Evolutionary conservation across 1,140 invertebrate genomes (phyloP), one percentile per base, ranked within the genome.

Genomic region (Drosophila santomea): DNA sequence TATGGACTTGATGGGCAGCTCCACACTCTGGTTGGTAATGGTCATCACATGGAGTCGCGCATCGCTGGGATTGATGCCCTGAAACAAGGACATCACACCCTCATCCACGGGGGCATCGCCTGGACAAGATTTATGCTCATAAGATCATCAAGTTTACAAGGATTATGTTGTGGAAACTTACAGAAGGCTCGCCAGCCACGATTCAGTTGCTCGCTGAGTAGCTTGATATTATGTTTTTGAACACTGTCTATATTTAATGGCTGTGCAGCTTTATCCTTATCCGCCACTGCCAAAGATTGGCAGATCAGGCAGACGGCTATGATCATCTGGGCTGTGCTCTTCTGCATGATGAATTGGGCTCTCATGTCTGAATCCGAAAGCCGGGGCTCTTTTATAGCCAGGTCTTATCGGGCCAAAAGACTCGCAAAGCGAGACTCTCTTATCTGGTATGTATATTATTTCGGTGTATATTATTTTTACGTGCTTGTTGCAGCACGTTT

Each of bases 1-100:
- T 32, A 91, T 58, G 1, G 83, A 72, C 17, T 75, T 85, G 25
- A 91, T 91, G 44, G 90, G 90, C 25, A 91, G 51, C 20, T 89
- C 74, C 0, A 91, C 55, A 28, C 78, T 91, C 12, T 83, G 90
- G 28, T 91, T 91, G 23, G 81, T 91, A 10, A 91, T 62, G 15
- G 90, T 91, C 80, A 91, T 77, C 11, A 91, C 86, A 60, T 89
- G 84, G 0, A 91, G 39, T 0, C 62, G 72, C 6, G 80, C 88
- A 62, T 91, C 90, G 59, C 90, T 89, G 44, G 90, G 90, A 76
- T 79, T 91, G n/a, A 91, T 91, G 69, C 90, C 90, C 47, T 77
- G 75, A 20, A 76, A 91, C 0, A 91, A 60, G 1, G 88, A 72
- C 90, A 91, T 91, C 2, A 91, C 90, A 28, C 88, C 84, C 64